A percentile compares a stretch with the other conserved stretches of the same genome.
Conservation (phyloP, 1,140 invertebrate species). For the Colletes gigas region DNA sequence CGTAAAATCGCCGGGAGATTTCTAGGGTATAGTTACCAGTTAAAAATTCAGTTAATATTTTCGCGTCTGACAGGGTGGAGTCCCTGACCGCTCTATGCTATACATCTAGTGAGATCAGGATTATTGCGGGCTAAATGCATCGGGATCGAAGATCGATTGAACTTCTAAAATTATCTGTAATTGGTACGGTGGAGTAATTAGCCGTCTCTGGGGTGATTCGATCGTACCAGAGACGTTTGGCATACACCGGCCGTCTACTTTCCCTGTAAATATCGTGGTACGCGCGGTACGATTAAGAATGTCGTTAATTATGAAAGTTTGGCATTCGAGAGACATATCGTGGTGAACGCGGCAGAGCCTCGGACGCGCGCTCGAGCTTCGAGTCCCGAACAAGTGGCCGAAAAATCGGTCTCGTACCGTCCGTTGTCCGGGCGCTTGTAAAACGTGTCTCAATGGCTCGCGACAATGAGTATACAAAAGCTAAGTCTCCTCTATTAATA, state of each 20-base stretch:
- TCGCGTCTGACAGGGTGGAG: conserved; percentile 31
- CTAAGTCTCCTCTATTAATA: conserved; percentile 27
- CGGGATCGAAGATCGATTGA: conserved; percentile 27
- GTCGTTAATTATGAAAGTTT: conserved; percentile 51
- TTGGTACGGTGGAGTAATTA: conserved; percentile 26
- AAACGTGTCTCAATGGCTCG: too few relatives aligned
- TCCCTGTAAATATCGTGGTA: conserved; percentile 7
- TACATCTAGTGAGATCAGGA: conserved; percentile 63
- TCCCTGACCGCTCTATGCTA: conserved; percentile 34
- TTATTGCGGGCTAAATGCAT: conserved; percentile 50
- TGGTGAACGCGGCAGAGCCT: background rate
- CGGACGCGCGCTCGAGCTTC: conserved; percentile 9
- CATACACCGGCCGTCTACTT: conserved; percentile 40
- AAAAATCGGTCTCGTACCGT: background rate
- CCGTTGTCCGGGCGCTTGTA: too few relatives aligned
- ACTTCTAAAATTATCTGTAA: conserved; percentile 31
- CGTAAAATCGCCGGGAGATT: background rate
- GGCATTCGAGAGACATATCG: conserved; percentile 50
- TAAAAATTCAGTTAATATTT: background rate
- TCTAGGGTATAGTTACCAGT: background rate
- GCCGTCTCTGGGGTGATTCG: background rate
- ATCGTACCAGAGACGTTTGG: conserved; percentile 47
- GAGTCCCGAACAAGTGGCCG: background rate
- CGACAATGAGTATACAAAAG: conserved; percentile 18
- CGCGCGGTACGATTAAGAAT: conserved; percentile 6